Evolutionary conservation across 2,888 invertebrate species (phyloP).

Genomic region (Sclerodermus sp.): DNA sequence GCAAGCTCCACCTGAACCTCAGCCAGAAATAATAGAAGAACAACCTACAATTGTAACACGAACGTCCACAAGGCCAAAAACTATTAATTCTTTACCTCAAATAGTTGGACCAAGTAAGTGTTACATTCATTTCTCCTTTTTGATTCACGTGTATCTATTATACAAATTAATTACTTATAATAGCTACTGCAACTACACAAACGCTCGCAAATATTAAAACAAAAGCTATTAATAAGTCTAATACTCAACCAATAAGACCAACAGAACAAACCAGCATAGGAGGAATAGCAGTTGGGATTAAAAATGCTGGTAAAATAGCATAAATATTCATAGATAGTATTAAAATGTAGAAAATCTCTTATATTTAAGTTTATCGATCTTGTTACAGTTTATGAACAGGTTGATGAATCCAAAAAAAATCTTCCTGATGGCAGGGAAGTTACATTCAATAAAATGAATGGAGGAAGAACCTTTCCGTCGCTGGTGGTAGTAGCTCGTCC

Average conservation of each 20-base stretch:
- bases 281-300: conserved; percentile 62
- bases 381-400: conserved; percentile 42
- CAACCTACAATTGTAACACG: no score
- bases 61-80: no score
- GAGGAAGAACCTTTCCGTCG: conserved; percentile 84
- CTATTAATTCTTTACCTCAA: conserved; percentile 32
- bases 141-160: background rate
- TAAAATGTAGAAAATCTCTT: no score
- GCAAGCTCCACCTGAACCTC: conserved; percentile 10
- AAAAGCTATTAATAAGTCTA: conserved; percentile 31
- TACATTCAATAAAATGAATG: conserved; percentile 75
- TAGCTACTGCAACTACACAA: conserved; percentile 40
- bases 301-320: conserved; percentile 38
- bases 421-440: conserved; percentile 73
- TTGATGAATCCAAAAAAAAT: conserved; percentile 64
- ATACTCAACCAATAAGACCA: conserved; percentile 60
- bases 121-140: background rate
- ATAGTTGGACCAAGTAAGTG: conserved; percentile 39
- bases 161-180: conserved; percentile 4
- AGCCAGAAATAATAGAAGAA: conserved; percentile 48
- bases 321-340: no score
- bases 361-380: background rate
- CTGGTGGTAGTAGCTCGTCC: conserved; percentile 82
- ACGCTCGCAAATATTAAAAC: conserved; percentile 39
- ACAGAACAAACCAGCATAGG: conserved; percentile 75